Conservation (phyloP, 2,113 vertebrate species). For the Hyperopisus bebe region DNA sequence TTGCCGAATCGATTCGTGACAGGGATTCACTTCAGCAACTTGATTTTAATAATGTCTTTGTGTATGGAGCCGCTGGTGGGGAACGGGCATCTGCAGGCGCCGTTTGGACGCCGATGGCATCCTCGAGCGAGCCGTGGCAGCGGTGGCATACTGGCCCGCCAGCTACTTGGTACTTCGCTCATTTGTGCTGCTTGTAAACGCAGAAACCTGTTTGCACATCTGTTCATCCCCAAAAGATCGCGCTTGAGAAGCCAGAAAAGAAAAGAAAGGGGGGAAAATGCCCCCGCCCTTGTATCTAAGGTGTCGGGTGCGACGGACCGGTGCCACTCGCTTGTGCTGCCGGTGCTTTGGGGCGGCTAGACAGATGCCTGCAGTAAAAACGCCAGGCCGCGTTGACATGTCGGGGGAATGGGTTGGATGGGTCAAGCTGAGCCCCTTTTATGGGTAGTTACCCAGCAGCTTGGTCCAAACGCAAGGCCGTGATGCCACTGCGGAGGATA, state of each 20-base stretch:
- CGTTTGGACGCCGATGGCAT: background rate
- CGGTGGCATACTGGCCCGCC: background rate
- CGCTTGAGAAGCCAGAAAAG: background rate
- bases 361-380: background rate
- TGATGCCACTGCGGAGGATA: background rate
- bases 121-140: background rate
- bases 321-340: background rate
- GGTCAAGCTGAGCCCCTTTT: background rate
- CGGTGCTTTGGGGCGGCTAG: background rate
- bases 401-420: background rate
- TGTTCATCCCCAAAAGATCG: slow-evolving; percentile 1
- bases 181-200: slow-evolving; percentile 6
- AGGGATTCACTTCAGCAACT: slow-evolving; percentile 1
- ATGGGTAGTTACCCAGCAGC: background rate
- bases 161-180: slow-evolving; percentile 6
- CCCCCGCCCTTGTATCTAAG: background rate
- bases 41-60: slow-evolving; percentile 23
- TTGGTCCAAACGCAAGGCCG: background rate
- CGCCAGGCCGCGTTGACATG: background rate
- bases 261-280: background rate
- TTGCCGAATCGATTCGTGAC: slow-evolving; percentile 11
- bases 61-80: slow-evolving; percentile 12
- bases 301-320: background rate
- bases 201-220: slow-evolving; percentile 11
- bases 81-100: background rate